Conservation (phyloP, 1,140 invertebrate species). For the Portunus trituberculatus region DNA sequence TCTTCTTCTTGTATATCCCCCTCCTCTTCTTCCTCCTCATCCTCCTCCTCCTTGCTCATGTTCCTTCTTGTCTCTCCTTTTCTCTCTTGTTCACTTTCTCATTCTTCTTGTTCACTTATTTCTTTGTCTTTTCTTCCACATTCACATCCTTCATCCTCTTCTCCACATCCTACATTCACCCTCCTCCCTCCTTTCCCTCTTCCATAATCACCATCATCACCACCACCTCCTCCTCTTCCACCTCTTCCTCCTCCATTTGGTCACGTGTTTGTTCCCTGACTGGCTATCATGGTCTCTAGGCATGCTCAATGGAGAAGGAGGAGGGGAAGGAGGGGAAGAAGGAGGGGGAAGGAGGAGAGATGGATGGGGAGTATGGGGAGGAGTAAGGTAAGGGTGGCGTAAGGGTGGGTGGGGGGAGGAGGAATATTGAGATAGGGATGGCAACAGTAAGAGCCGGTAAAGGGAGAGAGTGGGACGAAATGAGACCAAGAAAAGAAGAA, state of each 20-base stretch:
- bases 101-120: too few relatives aligned
- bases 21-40: too few relatives aligned
- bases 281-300: neutral
- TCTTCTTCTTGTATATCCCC: too few relatives aligned
- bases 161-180: neutral
- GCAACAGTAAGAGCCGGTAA: too few relatives aligned
- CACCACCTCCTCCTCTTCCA: neutral
- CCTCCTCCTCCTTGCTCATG: too few relatives aligned
- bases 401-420: too few relatives aligned
- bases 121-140: too few relatives aligned
- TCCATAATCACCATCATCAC: neutral
- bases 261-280: slow-evolving; percentile 27
- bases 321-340: neutral
- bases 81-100: too few relatives aligned
- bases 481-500: too few relatives aligned
- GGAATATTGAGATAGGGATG: too few relatives aligned
- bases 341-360: neutral
- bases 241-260: neutral
- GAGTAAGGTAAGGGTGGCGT: neutral
- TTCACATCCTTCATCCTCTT: neutral
- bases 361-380: neutral
- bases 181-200: neutral
- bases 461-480: too few relatives aligned
- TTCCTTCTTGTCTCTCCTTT: too few relatives aligned
- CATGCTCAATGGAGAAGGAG: neutral